Evolutionary conservation across 2,113 vertebrate species (phyloP), one percentile per base, ranked within the genome.

Genomic region (Micromys minutus): DNA sequence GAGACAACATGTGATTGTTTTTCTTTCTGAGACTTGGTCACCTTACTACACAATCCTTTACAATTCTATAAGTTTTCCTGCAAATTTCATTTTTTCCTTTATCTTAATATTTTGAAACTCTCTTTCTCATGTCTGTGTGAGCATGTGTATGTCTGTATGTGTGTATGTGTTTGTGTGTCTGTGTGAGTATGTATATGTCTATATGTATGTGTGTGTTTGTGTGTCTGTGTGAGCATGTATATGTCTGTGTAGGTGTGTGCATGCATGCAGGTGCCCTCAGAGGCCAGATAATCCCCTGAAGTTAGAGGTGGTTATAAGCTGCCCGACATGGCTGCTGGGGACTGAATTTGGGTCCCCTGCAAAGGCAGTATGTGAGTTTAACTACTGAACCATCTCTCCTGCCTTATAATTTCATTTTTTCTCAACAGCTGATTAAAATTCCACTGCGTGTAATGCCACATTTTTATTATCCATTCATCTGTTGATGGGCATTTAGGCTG

Each of bases 351-450:
- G 65, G 36, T 26, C 85, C 45, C 9, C 24, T 55, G 85, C 22
- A 71, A 55, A n/a, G 39, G 65, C 22, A 71, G 36, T 19, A 55
- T 29, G 19, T 39, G 45, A 24, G 1, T 24, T 87, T 69, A 52
- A 69, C 45, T n/a, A 11, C 22, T n/a, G 85, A 87, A 22, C 34
- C 47, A 29, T 39, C 65, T 52, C 45, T 55, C 85, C 42, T 71
- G 85, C 7, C 47, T 67, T 22, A 55, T 85, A 47, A 85, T 65
- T 65, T 65, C 42, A 65, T 85, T 85, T 85, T n/a, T 59, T 61
- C 61, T 47, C 36, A 85, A 85, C 61, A 85, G 83, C 61, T 65
- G 83, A 85, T 63, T 85, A 85, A 85, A 65, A 85, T 63, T 85
- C 83, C 42, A 36, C 21, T 47, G 59, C 36, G 83, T 84, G 5